These are phyloP conservation scores for Geophilus truncorum DNA, from an alignment of 2,888 invertebrate species.

Conservation along the genomic window DNA sequence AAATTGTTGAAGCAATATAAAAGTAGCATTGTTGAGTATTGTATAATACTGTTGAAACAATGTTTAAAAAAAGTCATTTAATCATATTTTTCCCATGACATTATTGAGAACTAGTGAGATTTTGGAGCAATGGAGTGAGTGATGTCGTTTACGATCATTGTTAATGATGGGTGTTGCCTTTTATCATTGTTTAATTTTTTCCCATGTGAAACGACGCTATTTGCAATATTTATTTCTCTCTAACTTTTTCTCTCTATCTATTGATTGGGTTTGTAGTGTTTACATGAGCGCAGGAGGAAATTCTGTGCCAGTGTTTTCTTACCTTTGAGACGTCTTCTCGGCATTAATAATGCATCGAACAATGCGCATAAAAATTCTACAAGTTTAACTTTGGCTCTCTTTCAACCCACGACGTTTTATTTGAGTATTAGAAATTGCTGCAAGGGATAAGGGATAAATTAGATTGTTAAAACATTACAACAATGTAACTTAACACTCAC, in stretches of 20 bases:
- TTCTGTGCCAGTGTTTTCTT: background rate
- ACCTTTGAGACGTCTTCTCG: background rate
- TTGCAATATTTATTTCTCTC: background rate
- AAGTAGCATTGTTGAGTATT: too few species aligned
- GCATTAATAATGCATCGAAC: background rate
- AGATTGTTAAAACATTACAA: too few species aligned
- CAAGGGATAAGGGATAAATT: background rate
- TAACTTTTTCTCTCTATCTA: background rate
- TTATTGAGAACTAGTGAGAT: too few species aligned
- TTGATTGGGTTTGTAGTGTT: constrained; percentile 7
- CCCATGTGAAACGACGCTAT: background rate
- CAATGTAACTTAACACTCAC: too few species aligned
- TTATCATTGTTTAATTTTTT: too few species aligned
- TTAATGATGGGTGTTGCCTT: background rate
- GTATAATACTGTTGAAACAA: too few species aligned
- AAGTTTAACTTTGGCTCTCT: background rate
- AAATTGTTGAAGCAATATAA: too few species aligned
- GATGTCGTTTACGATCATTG: background rate
- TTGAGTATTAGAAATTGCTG: background rate
- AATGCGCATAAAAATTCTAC: constrained; percentile 1
- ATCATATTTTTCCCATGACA: too few species aligned
- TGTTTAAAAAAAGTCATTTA: background rate
- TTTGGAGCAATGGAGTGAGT: too few species aligned
- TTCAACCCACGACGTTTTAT: background rate
- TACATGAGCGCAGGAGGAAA: background rate